Evolutionary conservation across 2,797 vertebrate species (phyloP), one percentile per base, ranked within the genome.

Genomic region (Brotula barbata): DNA sequence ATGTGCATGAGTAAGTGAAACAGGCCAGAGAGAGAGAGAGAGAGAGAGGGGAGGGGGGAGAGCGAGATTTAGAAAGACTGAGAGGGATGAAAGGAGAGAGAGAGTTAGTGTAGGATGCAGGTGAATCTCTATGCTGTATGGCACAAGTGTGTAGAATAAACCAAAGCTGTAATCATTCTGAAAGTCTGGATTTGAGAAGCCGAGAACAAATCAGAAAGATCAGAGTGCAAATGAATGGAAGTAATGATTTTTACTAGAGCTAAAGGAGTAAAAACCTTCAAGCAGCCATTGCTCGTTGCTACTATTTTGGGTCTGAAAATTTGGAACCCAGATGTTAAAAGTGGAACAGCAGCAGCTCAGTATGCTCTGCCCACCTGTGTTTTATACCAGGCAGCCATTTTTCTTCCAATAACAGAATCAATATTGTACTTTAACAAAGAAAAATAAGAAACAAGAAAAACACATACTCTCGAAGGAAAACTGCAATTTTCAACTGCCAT

Each of bases 1-100:
- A 41, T 47, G 42, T 60, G 62, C 36, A 22, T 55, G 46, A 55
- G 50, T 5, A 17, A 64, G 45, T 42, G 41, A 41, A 48, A 14
- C 3, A 13, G 23, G 25, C 4, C 4, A 7, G 7, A 23, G 21
- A 23, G n/a, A 8, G 39, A 41, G 39, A 41, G 14, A 22, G 17
- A 20, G 19, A 20, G 17, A 22, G 25, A 14, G 15, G 14, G 43
- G 31, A 6, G 9, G 23, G 42, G 25, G 14, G 41, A 31, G 37
- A 11, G 34, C 40, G 1, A 14, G 10, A 3, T 9, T 9, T 31
- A 17, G 23, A 58, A 15, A 46, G 42, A 56, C 33, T 15, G 8
- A 17, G 42, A 56, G 1, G 13, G 52, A 46, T 16, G 46, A 46
- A 69, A 1, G 6, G 22, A 58, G 50, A 50, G 39, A 52, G 3